Base-by-base conservation (phyloP, 2,113 vertebrate genomes). In the Dinomys branickii region DNA sequence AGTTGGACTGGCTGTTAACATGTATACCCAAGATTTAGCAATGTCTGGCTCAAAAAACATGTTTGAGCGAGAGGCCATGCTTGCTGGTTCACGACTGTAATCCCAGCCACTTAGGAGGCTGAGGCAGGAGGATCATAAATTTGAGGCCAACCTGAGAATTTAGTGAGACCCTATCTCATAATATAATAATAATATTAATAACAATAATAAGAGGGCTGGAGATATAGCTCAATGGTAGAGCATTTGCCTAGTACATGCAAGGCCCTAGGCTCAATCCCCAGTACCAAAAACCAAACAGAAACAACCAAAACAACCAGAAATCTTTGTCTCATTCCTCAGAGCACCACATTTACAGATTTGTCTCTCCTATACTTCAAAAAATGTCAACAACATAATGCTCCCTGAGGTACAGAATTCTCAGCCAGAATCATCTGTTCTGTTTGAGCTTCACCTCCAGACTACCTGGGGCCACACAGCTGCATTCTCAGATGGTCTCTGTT, bases 41-140 rank as follows among this genome's bases (percentile, higher is more conserved):
- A 59, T 33, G 33, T 88, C 80, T 71, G 71, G 22, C 47, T 88
- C 14, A 75, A 80, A 78, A 97, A 97, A 73, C n/a, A n/a, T n/a
- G 3, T 28, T 75, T 80, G 59, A 87, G n/a, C 41, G 47, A 94
- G 28, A 30, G 44, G 14, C 44, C 26, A 50, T 13, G 28, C 44
- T 78, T 78, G 28, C 26, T 50, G 44, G 44, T 78, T 78, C 44
- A 78, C 28, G 47, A 14, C 75, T 78, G 7, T 47, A 33, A 80
- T 54, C 50, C 14, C 19, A 78, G 28, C 30, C 54, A 35, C 50
- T 80, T 54, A 20, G 30, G 77, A 80, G 50, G 19, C 77, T 80
- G 77, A 80, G 50, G 50, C 50, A 35, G 33, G 77, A 52, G 44
- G 30, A 80, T 80, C 50, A 54, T 54, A 78, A 78, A 33, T 54